Evolutionary conservation across 2,888 invertebrate species (phyloP).

Genomic region (Himalopsyche tibetana): DNA sequence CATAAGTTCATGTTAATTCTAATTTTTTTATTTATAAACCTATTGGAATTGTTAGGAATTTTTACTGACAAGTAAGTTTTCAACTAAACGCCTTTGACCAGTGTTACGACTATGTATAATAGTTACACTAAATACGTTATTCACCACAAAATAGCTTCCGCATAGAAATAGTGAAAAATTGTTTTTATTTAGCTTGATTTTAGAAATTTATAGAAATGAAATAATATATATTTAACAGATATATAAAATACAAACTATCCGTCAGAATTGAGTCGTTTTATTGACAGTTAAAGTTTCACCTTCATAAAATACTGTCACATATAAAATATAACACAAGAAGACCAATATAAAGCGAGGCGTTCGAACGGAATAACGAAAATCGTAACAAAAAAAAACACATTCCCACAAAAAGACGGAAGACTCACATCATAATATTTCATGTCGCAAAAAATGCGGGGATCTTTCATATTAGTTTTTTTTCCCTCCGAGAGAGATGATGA

Average conservation of each 20-base stretch:
- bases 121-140: too few species aligned
- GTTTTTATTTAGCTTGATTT: too few species aligned
- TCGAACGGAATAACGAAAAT: slow-evolving; percentile 27
- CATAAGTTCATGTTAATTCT: too few species aligned
- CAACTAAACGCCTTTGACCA: too few species aligned
- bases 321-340: not conserved
- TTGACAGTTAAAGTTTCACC: not conserved
- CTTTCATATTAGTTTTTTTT: slow-evolving; percentile 17
- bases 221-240: too few species aligned
- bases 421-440: slow-evolving; percentile 36
- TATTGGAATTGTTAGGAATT: too few species aligned
- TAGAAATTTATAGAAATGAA: too few species aligned
- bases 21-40: too few species aligned
- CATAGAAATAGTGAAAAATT: too few species aligned
- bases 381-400: slow-evolving; percentile 5
- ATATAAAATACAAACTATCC: not conserved
- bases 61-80: too few species aligned
- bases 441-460: slow-evolving; percentile 9
- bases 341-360: slow-evolving; percentile 4
- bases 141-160: too few species aligned
- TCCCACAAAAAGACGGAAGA: slow-evolving; percentile 38
- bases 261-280: not conserved
- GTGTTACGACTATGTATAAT: too few species aligned
- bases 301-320: not conserved
- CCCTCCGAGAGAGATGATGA: not conserved